These are phyloP conservation scores for Triplophysa tibetana DNA, from an alignment of 2,113 vertebrate genomes.

Conservation along the genomic window DNA sequence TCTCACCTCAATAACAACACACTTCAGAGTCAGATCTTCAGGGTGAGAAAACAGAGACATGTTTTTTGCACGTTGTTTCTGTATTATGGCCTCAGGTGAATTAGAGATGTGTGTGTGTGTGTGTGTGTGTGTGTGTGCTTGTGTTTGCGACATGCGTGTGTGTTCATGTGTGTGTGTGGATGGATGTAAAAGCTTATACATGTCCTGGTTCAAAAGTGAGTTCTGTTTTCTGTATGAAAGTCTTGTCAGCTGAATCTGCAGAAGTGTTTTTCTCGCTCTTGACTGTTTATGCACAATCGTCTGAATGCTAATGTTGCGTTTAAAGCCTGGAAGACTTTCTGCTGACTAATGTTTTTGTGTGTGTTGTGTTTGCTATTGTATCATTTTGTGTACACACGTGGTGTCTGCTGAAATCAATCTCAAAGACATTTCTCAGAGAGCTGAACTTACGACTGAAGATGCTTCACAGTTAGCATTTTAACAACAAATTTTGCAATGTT, in stretches of 20 bases:
- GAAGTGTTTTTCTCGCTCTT: conserved; percentile 8
- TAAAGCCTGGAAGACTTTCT: conserved; percentile 5
- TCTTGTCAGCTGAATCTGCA: not conserved
- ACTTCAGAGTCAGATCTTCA: no score
- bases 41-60: no score
- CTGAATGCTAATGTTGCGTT: conserved; percentile 1
- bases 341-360: conserved; percentile 1
- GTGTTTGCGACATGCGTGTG: no score
- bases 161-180: no score
- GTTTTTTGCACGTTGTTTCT: no score
- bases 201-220: no score
- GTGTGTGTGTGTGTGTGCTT: no score
- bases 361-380: not conserved
- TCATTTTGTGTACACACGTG: not conserved
- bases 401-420: conserved; percentile 25
- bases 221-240: not conserved
- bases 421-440: not conserved
- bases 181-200: no score
- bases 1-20: no score
- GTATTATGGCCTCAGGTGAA: no score
- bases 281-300: not conserved
- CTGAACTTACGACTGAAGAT: not conserved
- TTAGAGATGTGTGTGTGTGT: no score
- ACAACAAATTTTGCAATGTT: not conserved
- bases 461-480: not conserved